Evolutionary conservation across 2,113 vertebrate species (phyloP), one percentile per base, ranked within the genome.

Genomic region (Anoplopoma fimbria): DNA sequence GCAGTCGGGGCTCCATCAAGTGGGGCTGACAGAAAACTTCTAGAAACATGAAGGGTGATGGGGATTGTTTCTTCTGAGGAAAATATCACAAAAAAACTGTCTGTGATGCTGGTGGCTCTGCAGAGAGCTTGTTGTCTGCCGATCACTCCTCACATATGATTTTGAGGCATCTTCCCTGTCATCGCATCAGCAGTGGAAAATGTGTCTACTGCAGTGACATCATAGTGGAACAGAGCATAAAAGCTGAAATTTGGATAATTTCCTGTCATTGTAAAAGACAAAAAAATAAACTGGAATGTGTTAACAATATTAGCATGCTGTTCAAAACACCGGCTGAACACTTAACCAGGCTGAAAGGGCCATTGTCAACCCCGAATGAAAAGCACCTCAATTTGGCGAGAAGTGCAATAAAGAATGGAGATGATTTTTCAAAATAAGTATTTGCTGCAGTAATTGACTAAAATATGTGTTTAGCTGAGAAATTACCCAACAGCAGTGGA

Each of bases 251-350:
- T 73, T 85, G 68, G 45, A 71, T 79, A 15, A 38, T 45, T 33
- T 79, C 38, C 51, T 75, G 62, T 61, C 63, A 63, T 85, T 81
- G 82, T 13, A 19, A 84, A 82, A 69, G 27, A n/a, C 55, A n/a
- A n/a, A n/a, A n/a, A n/a, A n/a, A n/a, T n/a, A n/a, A n/a, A n/a
- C 60, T 75, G 29, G 51, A 57, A 69, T 63, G 55, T 38, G 42
- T 83, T 79, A 61, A 42, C 79, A 73, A 83, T 71, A 82, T 89
- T 78, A 78, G 57, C 77, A 76, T 63, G 71, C 75, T 76, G 70
- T 78, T 86, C 55, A 49, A 69, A 90, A 73, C 29, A 27, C 62
- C 33, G 17, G 21, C 68, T 51, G 67, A 76, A 76, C 69, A 78
- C 71, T 80, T 83, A 74, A 64, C 81, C 65, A 55, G 53, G 14